Evolutionary conservation across 2,113 vertebrate species (phyloP).

Genomic region (Gobius niger): DNA sequence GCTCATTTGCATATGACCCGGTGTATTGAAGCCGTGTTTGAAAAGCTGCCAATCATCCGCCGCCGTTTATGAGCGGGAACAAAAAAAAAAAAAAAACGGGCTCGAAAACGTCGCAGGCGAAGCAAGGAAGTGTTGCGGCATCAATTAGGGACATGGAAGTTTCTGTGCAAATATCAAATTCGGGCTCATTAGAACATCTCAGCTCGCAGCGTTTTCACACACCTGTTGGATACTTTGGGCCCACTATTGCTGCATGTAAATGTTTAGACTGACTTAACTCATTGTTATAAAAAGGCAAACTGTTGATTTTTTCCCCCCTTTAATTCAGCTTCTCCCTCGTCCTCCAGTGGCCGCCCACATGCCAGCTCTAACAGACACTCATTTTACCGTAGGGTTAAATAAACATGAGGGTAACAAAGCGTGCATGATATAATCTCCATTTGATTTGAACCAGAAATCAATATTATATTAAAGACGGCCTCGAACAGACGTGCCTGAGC

Average conservation of each 20-base stretch:
- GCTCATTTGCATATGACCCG: slow-evolving; percentile 6
- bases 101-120: neutral
- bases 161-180: neutral
- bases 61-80: slow-evolving; percentile 14
- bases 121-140: neutral
- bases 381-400: no score
- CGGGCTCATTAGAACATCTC: neutral
- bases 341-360: no score
- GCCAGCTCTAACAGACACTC: no score
- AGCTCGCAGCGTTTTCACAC: neutral
- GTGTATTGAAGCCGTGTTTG: slow-evolving; percentile 23
- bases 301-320: no score
- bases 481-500: neutral
- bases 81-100: neutral
- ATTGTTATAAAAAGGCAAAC: no score
- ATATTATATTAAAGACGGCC: neutral
- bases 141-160: neutral
- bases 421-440: neutral
- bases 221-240: no score
- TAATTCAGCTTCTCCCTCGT: no score
- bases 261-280: no score
- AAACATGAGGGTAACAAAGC: neutral
- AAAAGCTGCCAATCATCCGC: slow-evolving; percentile 24
- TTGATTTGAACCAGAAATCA: neutral
- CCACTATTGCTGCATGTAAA: no score